Base-by-base conservation (phyloP, 2,113 vertebrate species). In the Hemibagrus wyckioides region DNA sequence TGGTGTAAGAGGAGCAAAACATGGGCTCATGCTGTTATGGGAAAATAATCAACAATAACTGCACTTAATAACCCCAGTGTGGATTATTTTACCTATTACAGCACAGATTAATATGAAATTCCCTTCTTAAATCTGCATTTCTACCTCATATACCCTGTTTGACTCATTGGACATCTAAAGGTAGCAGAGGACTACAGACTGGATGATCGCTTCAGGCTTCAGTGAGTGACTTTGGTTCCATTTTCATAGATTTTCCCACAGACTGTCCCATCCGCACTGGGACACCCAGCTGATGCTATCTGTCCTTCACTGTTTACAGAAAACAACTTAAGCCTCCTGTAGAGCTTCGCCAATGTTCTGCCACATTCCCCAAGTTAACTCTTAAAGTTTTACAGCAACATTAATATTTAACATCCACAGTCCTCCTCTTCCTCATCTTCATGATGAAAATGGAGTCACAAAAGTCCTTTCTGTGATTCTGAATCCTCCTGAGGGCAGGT, bases 211-310 rank as follows among this genome's bases (percentile, higher is more conserved):
- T 82, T 28, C 13, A 59, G 52, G 10, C 44, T 91, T 94, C 91
- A 92, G 92, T 93, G 92, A 90, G 88, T 88, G 94, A 88, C 93
- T 91, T 91, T 81, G 90, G 91, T 91, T 92, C 90, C 92, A 91
- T 93, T 96, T 95, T 96, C 94, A 94, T 94, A 94, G 93, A 94
- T 93, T 96, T 96, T 96, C 94, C 95, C 95, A 96, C 94, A 94
- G 95, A 89, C 93, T 92, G 93, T 94, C 91, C 92, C 90, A 88
- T 86, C 86, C 91, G 91, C 93, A 33, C 11, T 88, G 94, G 94
- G 94, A 95, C 83, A 36, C 14, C 44, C 28, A 21, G 23, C 83
- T 61, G 95, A 95, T 96, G 83, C 84, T 94, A 96, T 96, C 95
- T 90, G n/a, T 85, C 77, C 83, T 67, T 50, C 85, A 89, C 85